Evolutionary conservation across 2,888 invertebrate species (phyloP).

Genomic region (Agrochola macilenta): DNA sequence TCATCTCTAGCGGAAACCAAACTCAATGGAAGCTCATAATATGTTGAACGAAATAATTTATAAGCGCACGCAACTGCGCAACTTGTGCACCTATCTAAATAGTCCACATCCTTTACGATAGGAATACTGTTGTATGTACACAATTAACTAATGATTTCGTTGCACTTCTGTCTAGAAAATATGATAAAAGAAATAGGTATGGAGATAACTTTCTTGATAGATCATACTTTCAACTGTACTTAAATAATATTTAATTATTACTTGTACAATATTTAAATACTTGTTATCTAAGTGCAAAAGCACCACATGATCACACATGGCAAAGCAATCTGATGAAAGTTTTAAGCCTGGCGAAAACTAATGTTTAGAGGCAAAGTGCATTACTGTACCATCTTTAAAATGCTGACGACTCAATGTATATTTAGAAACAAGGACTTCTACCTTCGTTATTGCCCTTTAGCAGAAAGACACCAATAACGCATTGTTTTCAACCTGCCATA

Average conservation of each 20-base stretch:
- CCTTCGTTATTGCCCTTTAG: background rate
- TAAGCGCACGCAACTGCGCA: conserved; percentile 47
- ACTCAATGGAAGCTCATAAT: background rate
- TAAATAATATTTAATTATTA: background rate
- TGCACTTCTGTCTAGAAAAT: conserved; percentile 28
- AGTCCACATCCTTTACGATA: conserved; percentile 68
- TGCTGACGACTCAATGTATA: background rate
- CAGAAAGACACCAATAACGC: conserved; percentile 16
- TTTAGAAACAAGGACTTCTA: background rate
- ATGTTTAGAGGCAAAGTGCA: background rate
- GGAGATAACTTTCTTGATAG: too few relatives aligned
- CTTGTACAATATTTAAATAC: background rate
- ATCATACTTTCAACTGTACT: background rate
- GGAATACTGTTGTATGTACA: conserved; percentile 28
- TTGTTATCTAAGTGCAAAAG: background rate
- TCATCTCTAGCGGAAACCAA: conserved; percentile 36
- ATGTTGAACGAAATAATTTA: conserved; percentile 27
- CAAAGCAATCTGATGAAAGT: background rate
- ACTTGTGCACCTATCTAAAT: conserved; percentile 67
- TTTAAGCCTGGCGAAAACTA: background rate
- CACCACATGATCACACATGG: background rate
- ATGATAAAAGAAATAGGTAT: conserved; percentile 7
- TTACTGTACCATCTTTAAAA: background rate
- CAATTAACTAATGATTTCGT: conserved; percentile 53
- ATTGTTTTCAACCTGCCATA: conserved; percentile 24